Evolutionary conservation across 2,113 vertebrate species (phyloP), one percentile per base, ranked within the genome.

Genomic region (Jaculus jaculus): DNA sequence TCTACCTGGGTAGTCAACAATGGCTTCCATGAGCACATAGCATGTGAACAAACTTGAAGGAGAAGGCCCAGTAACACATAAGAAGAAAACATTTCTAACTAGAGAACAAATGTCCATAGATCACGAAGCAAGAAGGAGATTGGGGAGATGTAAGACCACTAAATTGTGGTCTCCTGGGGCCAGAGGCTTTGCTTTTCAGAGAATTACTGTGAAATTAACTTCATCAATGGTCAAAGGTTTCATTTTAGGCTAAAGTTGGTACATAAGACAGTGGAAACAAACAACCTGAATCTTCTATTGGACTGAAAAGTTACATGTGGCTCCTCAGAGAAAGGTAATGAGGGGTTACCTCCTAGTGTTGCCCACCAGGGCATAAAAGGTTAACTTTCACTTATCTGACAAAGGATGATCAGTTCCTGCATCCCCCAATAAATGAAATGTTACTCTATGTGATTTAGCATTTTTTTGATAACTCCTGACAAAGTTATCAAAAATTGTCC

Each of bases 1-100:
- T 61, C 74, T 30, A 88, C 47, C 54, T 20, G 39, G 42, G 73
- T 86, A 32, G 63, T 85, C 66, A 66, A 34, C 18, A 51, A 85
- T 60, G 60, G 63, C 89, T 66, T 92, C 54, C 4, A 5, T 17
- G 51, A 78, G 28, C 23, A 39, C 20, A 15, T 39, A 47, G 75
- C 65, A 80, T 30, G 28, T 24, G 86, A 79, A 79, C n/a, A 82
- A 74, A 69, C 23, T 73, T 16, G 18, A 34, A 88, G 21, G 30
- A 81, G 39, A 77, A 79, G 42, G 15, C 30, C 37, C 42, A 30
- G 34, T 63, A 92, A 77, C 30, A 96, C 86, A 39, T 5, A 85
- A 37, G 37, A 95, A 60, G 42, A 93, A 63, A 83, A 47, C 18
- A 86, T 77, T 91, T 92, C 84, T 68, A 68, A 82, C 23, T 28